These are phyloP conservation scores for Chelonoidis abingdonii DNA, from an alignment of 2,113 vertebrate species.

Conservation along the genomic window DNA sequence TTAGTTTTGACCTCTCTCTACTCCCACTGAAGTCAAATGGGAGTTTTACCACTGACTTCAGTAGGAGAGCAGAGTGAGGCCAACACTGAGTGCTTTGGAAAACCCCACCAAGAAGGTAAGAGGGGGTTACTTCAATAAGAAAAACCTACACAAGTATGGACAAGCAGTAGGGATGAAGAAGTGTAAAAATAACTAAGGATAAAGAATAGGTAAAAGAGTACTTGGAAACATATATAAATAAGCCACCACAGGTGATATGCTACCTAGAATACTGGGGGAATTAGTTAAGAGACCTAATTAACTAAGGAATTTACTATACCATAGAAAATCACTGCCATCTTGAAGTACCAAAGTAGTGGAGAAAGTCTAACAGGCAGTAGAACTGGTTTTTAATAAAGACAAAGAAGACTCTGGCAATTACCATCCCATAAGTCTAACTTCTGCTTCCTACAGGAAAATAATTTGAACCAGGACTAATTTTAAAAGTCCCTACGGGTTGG, in stretches of 20 bases:
- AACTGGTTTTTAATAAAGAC: not conserved
- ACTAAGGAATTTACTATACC: not conserved
- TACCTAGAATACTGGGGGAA: not conserved
- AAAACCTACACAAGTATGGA: not conserved
- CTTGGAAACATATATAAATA: not conserved
- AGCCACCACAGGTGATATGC: not conserved
- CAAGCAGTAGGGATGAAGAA: not conserved
- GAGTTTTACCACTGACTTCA: not conserved
- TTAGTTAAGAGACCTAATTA: not conserved
- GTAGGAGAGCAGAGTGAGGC: not conserved
- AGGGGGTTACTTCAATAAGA: not conserved
- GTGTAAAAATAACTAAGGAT: conserved; percentile 1
- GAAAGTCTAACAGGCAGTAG: not conserved
- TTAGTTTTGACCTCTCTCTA: not conserved
- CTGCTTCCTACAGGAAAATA: not conserved
- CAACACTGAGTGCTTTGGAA: not conserved
- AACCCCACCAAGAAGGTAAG: not conserved
- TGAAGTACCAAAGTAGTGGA: not conserved
- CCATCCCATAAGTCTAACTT: not conserved
- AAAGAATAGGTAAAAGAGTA: not conserved
- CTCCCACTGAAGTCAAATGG: not conserved
- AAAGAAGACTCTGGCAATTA: not conserved
- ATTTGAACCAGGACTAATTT: not conserved
- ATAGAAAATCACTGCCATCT: not conserved
- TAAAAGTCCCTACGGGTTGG: not conserved